Evolutionary conservation across 2,888 invertebrate genomes (phyloP).

Genomic region (Drosophila nr. fundita): DNA sequence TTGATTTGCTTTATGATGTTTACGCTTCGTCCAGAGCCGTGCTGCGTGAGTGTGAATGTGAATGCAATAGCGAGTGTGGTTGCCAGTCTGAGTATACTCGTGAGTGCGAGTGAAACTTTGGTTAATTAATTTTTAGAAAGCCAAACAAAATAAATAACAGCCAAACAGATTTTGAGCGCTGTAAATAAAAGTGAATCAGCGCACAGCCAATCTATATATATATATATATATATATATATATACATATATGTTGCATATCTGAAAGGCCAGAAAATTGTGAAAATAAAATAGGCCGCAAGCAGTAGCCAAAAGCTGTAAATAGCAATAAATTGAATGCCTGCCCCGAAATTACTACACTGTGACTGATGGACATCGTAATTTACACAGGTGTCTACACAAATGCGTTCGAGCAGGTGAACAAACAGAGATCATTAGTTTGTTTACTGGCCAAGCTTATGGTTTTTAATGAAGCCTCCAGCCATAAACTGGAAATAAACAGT

Average conservation of each 20-base stretch:
- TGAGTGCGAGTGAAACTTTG: constrained; percentile 52
- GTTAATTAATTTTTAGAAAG: constrained; percentile 71
- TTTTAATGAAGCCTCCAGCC: not conserved
- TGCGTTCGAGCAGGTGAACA: constrained; percentile 10
- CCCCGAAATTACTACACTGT: not conserved
- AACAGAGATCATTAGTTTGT: constrained; percentile 2
- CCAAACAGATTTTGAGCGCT: constrained; percentile 47
- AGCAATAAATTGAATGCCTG: not conserved
- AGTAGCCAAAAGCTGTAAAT: not conserved
- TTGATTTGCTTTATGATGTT: constrained; percentile 79
- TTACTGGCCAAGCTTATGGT: not conserved
- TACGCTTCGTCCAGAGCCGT: constrained; percentile 55
- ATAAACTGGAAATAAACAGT: not conserved
- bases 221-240: not conserved
- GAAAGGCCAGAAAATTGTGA: constrained; percentile 25
- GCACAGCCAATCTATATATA: not conserved
- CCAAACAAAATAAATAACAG: constrained; percentile 69
- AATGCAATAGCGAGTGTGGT: constrained; percentile 16
- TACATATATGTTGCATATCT: not conserved
- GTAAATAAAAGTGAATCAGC: constrained; percentile 41
- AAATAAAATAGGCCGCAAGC: constrained; percentile 33
- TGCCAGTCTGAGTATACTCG: constrained; percentile 21
- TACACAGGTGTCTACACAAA: constrained; percentile 12
- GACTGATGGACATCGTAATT: constrained; percentile 18
- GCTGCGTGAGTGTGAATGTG: constrained; percentile 16